Evolutionary conservation across 2,888 invertebrate species (phyloP).

Genomic region (Escarpia spicata): DNA sequence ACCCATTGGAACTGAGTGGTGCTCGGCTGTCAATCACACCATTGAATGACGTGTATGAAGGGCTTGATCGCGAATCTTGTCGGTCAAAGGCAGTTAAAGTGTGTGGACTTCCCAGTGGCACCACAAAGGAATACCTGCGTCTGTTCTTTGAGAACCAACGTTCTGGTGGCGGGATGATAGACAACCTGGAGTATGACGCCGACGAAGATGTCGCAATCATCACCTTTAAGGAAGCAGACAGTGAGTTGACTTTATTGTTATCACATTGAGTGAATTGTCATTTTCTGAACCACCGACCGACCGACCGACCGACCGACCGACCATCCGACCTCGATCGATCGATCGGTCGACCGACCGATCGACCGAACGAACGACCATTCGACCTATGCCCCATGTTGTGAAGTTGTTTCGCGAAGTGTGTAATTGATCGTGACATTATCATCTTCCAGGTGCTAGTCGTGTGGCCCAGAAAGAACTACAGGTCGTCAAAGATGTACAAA

Average conservation of each 20-base stretch:
- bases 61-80: neutral
- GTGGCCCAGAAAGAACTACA: neutral
- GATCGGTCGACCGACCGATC: too few species aligned
- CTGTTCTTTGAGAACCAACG: neutral
- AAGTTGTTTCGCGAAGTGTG: too few species aligned
- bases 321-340: too few species aligned
- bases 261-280: too few species aligned
- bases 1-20: neutral
- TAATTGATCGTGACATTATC: neutral
- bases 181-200: neutral
- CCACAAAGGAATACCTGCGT: neutral
- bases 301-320: too few species aligned
- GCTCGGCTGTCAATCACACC: neutral
- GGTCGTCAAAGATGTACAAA: neutral
- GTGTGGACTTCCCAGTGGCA: neutral
- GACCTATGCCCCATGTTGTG: too few species aligned
- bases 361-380: too few species aligned
- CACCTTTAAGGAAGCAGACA: too few species aligned
- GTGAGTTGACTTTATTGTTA: too few species aligned
- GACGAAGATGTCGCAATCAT: neutral
- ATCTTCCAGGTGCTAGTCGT: neutral
- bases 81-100: too few species aligned
- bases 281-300: too few species aligned
- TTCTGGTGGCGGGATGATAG: neutral
- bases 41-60: neutral